phyloP scores from a whole-genome alignment of 2,797 vertebrate genomes.

The Sebastes jordani region DNA sequence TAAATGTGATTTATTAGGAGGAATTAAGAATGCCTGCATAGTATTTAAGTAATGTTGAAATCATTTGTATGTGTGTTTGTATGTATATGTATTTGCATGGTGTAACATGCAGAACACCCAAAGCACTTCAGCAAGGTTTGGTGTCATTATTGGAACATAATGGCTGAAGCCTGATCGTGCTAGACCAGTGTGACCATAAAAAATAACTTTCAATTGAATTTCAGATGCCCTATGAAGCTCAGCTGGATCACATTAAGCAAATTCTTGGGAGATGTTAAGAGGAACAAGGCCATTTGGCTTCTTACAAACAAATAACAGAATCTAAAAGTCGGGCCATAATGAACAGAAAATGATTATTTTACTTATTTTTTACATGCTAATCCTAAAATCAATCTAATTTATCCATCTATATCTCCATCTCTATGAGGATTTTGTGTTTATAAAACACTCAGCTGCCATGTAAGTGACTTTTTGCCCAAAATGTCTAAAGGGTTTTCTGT shows the following conservation, averaged over 20 bases:
- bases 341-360: no score
- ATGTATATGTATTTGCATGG: no score
- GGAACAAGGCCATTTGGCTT: no score
- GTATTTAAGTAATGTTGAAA: neutral
- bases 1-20: neutral
- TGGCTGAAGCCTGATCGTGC: fast-evolving
- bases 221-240: neutral
- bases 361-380: no score
- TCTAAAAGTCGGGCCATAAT: no score
- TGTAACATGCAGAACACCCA: neutral
- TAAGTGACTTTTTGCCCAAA: neutral
- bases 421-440: no score
- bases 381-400: no score
- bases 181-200: neutral
- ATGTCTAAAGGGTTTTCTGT: neutral
- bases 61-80: neutral
- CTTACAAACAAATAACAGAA: no score
- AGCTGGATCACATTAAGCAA: no score
- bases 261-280: no score
- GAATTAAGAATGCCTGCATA: neutral
- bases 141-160: neutral
- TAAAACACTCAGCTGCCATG: neutral
- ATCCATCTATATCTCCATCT: no score
- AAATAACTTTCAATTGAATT: neutral
- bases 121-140: neutral